phyloP scores from a whole-genome alignment of 2,888 invertebrate genomes.

The Aleiodes alternator region DNA sequence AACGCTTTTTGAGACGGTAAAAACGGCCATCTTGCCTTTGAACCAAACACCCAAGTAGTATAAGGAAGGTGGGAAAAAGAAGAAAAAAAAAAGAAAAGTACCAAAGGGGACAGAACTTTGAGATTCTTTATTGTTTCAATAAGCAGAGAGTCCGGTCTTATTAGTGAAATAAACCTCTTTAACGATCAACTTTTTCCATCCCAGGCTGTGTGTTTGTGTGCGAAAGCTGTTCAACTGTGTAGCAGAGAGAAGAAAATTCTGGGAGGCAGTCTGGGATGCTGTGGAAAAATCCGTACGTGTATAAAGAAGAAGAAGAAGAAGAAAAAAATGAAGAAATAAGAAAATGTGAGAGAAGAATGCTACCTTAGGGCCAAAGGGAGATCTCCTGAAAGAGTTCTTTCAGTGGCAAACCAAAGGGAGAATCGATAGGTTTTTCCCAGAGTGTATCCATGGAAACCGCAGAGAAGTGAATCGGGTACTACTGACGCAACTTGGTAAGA shows the following conservation, averaged over 20 bases:
- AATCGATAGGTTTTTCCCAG: slow-evolving; percentile 75
- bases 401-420: slow-evolving; percentile 71
- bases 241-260: slow-evolving; percentile 21
- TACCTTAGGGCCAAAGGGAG: slow-evolving; percentile 58
- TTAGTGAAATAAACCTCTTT: slow-evolving; percentile 76
- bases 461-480: slow-evolving; percentile 58
- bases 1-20: slow-evolving; percentile 44
- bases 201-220: slow-evolving; percentile 30
- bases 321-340: slow-evolving; percentile 39
- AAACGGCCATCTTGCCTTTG: slow-evolving; percentile 44
- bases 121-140: slow-evolving; percentile 76
- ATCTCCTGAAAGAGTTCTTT: slow-evolving; percentile 72
- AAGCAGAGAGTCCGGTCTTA: slow-evolving; percentile 74
- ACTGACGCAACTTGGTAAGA: slow-evolving; percentile 69
- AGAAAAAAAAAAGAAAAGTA: slow-evolving; percentile 9
- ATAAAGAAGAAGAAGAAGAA: slow-evolving; percentile 38
- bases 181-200: slow-evolving; percentile 65
- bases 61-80: neutral
- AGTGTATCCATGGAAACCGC: slow-evolving; percentile 75
- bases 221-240: slow-evolving; percentile 35
- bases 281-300: slow-evolving; percentile 1
- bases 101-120: slow-evolving; percentile 39
- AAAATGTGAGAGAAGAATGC: slow-evolving; percentile 51
- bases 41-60: slow-evolving; percentile 44
- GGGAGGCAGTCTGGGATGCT: slow-evolving; percentile 3